These are phyloP conservation scores for Elephas maximus DNA, from an alignment of 2,113 vertebrate species.

Conservation along the genomic window DNA sequence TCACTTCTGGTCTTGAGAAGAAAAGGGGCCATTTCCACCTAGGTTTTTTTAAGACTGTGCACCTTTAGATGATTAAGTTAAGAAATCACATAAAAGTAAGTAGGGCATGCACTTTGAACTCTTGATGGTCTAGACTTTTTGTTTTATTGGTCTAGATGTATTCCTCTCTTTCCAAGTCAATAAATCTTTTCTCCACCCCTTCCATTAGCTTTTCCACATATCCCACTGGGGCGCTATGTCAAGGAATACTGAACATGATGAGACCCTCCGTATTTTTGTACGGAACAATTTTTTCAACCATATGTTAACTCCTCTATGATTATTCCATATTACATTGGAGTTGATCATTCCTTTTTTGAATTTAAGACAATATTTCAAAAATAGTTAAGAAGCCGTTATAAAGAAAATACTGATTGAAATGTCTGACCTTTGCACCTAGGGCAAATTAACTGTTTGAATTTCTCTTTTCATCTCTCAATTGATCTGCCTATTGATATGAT, in stretches of 20 bases:
- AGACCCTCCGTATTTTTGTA: background rate
- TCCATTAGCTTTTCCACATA: background rate
- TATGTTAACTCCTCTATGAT: background rate
- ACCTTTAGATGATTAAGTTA: background rate
- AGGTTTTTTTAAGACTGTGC: background rate
- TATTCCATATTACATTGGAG: constrained; percentile 8
- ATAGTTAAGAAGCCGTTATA: background rate
- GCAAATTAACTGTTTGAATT: background rate
- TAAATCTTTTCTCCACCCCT: background rate
- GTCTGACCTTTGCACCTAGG: background rate
- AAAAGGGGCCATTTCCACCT: background rate
- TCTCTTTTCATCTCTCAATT: background rate
- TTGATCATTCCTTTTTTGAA: background rate
- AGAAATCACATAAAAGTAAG: background rate
- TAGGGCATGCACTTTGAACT: background rate
- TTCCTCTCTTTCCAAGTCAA: background rate
- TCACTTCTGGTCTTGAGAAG: background rate
- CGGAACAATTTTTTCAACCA: background rate
- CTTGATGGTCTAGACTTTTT: background rate
- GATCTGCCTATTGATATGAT: background rate
- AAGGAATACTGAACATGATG: background rate
- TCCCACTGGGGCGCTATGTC: background rate
- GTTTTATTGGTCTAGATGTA: background rate
- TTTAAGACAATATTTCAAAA: background rate
- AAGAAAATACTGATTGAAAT: constrained; percentile 31